These are phyloP conservation scores for Lingula anatina DNA, from an alignment of 2,888 invertebrate species.

Conservation along the genomic window DNA sequence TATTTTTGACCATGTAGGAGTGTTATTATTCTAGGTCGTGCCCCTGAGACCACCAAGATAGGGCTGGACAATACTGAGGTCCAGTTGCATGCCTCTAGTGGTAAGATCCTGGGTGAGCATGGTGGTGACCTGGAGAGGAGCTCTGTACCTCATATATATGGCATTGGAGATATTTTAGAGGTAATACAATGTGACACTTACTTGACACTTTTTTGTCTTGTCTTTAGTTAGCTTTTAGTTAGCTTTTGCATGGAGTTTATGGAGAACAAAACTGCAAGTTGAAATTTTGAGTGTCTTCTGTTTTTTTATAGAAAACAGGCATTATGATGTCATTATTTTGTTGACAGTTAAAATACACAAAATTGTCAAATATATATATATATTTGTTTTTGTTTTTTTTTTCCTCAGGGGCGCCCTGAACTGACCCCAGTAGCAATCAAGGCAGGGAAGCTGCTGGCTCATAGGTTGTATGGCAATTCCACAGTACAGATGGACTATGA, in stretches of 20 bases:
- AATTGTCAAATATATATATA: no score
- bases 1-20: no score
- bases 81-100: slow-evolving; percentile 16
- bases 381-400: no score
- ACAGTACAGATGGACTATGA: slow-evolving; percentile 41
- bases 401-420: slow-evolving; percentile 32
- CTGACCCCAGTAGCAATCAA: slow-evolving; percentile 44
- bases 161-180: slow-evolving; percentile 64
- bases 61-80: slow-evolving; percentile 24
- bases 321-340: no score
- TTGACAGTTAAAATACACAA: no score
- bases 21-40: no score
- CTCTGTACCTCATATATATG: slow-evolving; percentile 29
- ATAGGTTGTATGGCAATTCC: slow-evolving; percentile 29
- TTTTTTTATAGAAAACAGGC: no score
- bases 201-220: no score
- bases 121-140: slow-evolving; percentile 24
- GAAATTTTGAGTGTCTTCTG: no score
- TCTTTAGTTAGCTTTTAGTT: no score
- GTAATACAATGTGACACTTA: slow-evolving; percentile 56
- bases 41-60: slow-evolving; percentile 19
- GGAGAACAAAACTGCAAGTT: no score
- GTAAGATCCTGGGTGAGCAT: slow-evolving; percentile 29
- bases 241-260: no score
- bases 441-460: slow-evolving; percentile 36